A percentile compares a stretch with the other conserved stretches of the same genome.
These are phyloP conservation scores for Mercenaria mercenaria DNA, from an alignment of 1,140 invertebrate genomes.

Conservation along the genomic window DNA sequence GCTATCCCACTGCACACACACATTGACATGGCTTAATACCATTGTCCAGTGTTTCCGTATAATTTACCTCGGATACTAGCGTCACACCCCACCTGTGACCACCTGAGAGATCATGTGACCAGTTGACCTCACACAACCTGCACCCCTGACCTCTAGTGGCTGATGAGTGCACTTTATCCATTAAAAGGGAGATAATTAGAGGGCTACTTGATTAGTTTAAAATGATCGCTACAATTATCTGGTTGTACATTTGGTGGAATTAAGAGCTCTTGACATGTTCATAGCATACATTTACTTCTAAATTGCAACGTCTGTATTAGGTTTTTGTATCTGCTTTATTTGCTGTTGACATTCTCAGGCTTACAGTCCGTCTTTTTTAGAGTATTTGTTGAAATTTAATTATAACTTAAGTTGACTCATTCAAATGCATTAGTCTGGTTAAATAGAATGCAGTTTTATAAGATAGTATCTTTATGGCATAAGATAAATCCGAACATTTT, in stretches of 20 bases:
- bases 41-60: constrained; percentile 28
- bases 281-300: neutral
- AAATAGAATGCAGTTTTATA: neutral
- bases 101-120: constrained; percentile 42
- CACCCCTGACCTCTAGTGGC: constrained; percentile 6
- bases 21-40: neutral
- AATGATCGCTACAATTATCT: constrained; percentile 7
- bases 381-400: too few relatives aligned
- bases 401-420: neutral
- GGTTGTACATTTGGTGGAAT: neutral
- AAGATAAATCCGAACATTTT: neutral
- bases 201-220: constrained; percentile 45
- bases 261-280: constrained; percentile 16
- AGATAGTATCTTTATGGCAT: neutral
- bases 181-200: constrained; percentile 41
- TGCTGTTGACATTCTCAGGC: too few relatives aligned
- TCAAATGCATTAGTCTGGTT: neutral
- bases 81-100: constrained; percentile 20
- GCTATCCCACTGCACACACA: neutral
- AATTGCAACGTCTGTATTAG: neutral
- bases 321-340: too few relatives aligned
- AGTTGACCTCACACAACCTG: constrained; percentile 20
- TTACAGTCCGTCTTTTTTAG: too few relatives aligned
- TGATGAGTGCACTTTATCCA: constrained; percentile 8
- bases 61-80: constrained; percentile 5